Base-by-base conservation (phyloP, 1,140 invertebrate genomes). In the Habropoda laboriosa region DNA sequence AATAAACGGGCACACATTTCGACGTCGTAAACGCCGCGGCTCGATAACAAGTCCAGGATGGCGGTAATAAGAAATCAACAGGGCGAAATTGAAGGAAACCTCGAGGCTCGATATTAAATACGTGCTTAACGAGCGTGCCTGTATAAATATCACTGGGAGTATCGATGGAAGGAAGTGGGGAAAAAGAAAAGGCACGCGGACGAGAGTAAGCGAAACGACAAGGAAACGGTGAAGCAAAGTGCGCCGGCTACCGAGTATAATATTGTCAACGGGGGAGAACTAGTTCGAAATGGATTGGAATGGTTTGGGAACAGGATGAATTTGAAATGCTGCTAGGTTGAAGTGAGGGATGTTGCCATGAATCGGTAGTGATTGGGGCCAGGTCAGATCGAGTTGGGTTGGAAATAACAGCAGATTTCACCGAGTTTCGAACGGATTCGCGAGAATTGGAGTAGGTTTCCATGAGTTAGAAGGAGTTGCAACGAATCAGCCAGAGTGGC, bases 1-100 rank as follows among this genome's bases (percentile, higher is more conserved):
- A 60, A 72, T 18, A 72, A 72, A 70, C 51, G 51, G 5, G 1
- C 3, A 3, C 40, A n/a, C 30, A 7, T 6, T 13, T 21, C 47
- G 49, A 24, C 6, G 70, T 60, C 40, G 55, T 47, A 47, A 72
- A 55, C 21, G 45, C 3, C 38, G 5, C 4, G 0, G n/a, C 21
- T n/a, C 32, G 38, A 42, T n/a, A 57, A 57, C 21, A 35, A 47
- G 30, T 35, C 30, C 40, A 27, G 12, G 21, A 10, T 13, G 55
- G 13, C 3, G 13, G 49, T 72, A 60, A 60, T 72, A 72, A 72
- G 47, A 47, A 58, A 72, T 47, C 30, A 60, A 60, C 70, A 10
- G 13, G 1, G 21, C 2, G 18, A 47, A 72, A 72, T 58, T 45
- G 30, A 53, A 40, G 4, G 3, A 24, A 42, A 42, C 16, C 12